These are phyloP conservation scores for Molossus alvarezi DNA, from an alignment of 2,797 vertebrate species.

Conservation along the genomic window DNA sequence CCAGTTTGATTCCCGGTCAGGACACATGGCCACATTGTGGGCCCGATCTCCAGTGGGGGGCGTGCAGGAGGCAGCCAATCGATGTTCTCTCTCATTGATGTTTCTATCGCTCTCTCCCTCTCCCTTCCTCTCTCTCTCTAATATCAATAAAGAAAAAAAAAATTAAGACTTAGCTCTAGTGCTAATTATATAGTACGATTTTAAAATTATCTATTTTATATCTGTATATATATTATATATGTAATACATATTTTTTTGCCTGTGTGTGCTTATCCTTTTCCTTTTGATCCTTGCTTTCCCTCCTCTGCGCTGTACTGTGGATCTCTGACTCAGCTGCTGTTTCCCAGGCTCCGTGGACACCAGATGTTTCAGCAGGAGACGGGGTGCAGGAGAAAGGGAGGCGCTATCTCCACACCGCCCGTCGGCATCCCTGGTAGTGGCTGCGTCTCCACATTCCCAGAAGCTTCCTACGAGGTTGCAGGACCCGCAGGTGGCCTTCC, in stretches of 20 bases:
- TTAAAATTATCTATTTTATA: neutral
- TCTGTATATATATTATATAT: neutral
- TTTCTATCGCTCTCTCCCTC: too few species aligned
- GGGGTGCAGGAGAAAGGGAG: neutral
- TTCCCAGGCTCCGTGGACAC: neutral
- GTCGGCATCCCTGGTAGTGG: neutral
- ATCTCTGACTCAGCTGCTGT: neutral
- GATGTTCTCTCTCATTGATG: too few species aligned
- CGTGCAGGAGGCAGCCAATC: too few species aligned
- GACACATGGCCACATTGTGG: too few species aligned
- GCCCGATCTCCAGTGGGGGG: too few species aligned
- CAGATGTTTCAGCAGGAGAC: neutral
- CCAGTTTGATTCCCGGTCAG: too few species aligned
- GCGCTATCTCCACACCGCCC: neutral
- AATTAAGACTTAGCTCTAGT: neutral
- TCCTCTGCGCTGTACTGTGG: neutral
- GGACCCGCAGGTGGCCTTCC: neutral
- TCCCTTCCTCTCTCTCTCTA: too few species aligned
- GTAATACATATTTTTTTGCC: neutral
- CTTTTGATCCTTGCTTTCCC: neutral
- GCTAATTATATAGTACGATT: neutral
- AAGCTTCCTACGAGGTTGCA: neutral
- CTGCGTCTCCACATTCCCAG: neutral
- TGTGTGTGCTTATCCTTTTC: neutral
- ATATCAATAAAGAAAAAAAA: too few species aligned